A percentile compares a stretch with the other conserved stretches of the same genome.
These are phyloP conservation scores for Cliona cf. orientalis DNA, from an alignment of 37 sponge, comb jelly and placozoan species.

Conservation along the genomic window DNA sequence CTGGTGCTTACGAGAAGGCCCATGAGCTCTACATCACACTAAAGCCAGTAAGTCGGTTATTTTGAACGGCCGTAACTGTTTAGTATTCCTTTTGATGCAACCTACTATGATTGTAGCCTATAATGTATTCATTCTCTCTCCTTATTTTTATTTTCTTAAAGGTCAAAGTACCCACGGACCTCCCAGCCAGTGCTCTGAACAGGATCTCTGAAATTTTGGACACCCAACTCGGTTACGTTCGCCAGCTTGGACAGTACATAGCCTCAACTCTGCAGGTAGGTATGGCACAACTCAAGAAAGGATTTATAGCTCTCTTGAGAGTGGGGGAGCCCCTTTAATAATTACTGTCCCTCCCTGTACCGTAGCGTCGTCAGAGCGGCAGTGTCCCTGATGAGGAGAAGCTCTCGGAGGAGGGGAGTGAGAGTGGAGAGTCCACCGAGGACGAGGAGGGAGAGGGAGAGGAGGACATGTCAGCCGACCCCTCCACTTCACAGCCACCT, in stretches of 20 bases:
- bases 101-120: no score
- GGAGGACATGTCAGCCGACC: conserved; percentile 9
- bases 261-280: conserved; percentile 40
- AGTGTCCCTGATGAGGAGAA: neutral
- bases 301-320: neutral
- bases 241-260: conserved; percentile 53
- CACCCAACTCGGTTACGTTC: conserved; percentile 50
- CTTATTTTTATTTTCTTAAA: neutral
- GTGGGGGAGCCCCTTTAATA: neutral
- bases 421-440: neutral
- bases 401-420: neutral
- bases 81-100: no score
- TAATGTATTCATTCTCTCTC: neutral
- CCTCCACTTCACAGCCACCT: conserved; percentile 26
- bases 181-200: conserved; percentile 40
- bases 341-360: neutral
- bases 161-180: conserved; percentile 56
- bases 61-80: no score
- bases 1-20: conserved; percentile 42
- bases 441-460: conserved; percentile 10
- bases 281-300: neutral
- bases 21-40: conserved; percentile 57
- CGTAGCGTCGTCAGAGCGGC: neutral
- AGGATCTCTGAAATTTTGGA: conserved; percentile 53
- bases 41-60: conserved; percentile 32